Base-by-base conservation (phyloP, 2,113 vertebrate species). In the Callospermophilus lateralis region DNA sequence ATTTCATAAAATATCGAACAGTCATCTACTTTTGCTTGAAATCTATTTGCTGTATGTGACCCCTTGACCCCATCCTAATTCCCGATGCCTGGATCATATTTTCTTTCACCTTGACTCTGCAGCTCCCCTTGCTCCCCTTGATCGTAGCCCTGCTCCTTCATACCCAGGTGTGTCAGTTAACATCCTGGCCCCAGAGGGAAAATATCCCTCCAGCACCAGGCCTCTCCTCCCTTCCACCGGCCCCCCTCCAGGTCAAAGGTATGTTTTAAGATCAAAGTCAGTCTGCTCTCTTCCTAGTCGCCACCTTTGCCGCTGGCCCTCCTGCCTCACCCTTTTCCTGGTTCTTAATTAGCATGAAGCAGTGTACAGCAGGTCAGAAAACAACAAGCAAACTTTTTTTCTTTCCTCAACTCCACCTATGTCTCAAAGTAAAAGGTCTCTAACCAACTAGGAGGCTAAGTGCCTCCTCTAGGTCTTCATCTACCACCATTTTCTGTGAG, bases 1-100 rank as follows among this genome's bases (percentile, higher is more conserved):
- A 37, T 87, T 95, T 80, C 70, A 72, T 45, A 19, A 86, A 90
- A 76, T 68, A 92, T 24, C 85, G 63, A 15, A 51, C 4, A 76
- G 55, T 70, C n/a, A 28, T 8, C 90, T 61, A 67, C 24, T 88
- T 93, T 17, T 48, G 34, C 65, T 61, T 37, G 42, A 88, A 65
- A 48, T 22, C 34, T 34, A 0, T 13, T 32, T 34, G 68, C 45
- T 30, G 24, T 48, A 4, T 17, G 16, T 1, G 11, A 58, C 10
- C 37, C 72, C 28, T 37, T 55, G 15, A 45, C 28, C 42, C 48
- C 51, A 1, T 11, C 80, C 45, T 22, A 8, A 3, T 16, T 16
- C 45, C 58, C 13, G 3, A 3, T 0, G 2, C 70, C 55, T 26
- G 11, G 10, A 8, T 15, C 4, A 4, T n/a, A 6, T 42, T 24